Conservation (phyloP, 2,113 vertebrate species). For the Gallinago media region DNA sequence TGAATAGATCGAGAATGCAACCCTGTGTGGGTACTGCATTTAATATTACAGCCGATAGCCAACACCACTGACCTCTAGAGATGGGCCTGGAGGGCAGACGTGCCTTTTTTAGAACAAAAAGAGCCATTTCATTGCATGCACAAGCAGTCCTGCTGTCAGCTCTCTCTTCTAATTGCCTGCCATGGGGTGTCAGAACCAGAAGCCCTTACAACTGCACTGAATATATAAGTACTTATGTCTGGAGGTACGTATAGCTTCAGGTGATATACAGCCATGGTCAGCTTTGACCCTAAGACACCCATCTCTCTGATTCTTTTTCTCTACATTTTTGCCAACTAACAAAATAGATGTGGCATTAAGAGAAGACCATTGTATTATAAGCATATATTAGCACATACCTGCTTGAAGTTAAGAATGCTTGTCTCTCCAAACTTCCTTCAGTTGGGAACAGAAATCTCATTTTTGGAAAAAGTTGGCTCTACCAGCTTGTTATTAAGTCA, state of each 20-base stretch:
- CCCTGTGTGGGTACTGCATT: neutral
- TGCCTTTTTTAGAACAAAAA: neutral
- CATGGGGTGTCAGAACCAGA: neutral
- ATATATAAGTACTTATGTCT: neutral
- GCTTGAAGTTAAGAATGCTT: neutral
- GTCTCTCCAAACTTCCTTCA: neutral
- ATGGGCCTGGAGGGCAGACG: rapidly evolving
- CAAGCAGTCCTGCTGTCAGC: neutral
- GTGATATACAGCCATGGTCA: neutral
- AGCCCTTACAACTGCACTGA: neutral
- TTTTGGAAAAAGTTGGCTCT: neutral
- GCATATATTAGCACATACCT: neutral
- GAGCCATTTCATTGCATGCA: neutral
- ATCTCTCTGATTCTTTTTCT: neutral
- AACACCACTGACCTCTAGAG: neutral
- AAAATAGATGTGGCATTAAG: neutral
- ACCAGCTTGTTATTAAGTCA: neutral
- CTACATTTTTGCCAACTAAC: neutral
- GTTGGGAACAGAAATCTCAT: neutral
- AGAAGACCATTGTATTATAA: neutral
- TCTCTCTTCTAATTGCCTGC: neutral
- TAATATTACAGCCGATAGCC: neutral
- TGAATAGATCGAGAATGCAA: neutral
- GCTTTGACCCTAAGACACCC: neutral
- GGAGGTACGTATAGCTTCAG: neutral